Percentiles rank a stretch among this genome's conserved stretches.
phyloP scores from a whole-genome alignment of 2,113 vertebrate species.

The Pygoscelis antarcticus region DNA sequence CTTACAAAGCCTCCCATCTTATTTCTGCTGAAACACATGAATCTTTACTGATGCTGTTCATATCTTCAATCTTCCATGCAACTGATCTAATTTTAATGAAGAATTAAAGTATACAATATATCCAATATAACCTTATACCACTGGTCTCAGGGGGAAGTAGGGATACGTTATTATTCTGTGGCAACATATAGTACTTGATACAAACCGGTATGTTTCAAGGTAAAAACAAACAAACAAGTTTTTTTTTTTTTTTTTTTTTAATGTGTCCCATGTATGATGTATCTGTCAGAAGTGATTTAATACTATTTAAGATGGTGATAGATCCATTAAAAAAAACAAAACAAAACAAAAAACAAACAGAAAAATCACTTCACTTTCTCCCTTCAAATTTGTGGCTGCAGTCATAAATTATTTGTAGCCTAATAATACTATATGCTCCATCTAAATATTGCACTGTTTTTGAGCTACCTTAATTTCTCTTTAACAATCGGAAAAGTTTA shows the following conservation, averaged over 20 bases:
- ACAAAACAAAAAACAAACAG: neutral
- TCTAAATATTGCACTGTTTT: neutral
- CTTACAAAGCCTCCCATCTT: neutral
- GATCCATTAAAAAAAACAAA: neutral
- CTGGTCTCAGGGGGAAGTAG: neutral
- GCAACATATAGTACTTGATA: neutral
- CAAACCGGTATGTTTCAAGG: neutral
- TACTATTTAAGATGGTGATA: neutral
- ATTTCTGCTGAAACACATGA: neutral
- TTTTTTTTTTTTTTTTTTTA: neutral
- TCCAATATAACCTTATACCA: neutral
- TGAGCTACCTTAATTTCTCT: neutral
- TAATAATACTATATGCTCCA: neutral
- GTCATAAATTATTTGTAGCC: neutral
- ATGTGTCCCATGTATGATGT: rapidly evolving
- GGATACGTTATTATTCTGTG: neutral
- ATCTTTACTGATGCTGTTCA: neutral
- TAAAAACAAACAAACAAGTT: neutral
- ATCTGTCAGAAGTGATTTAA: neutral
- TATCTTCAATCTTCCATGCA: neutral
- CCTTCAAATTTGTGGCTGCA: neutral
- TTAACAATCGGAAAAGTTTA: neutral
- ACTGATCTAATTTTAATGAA: neutral
- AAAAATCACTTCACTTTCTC: neutral
- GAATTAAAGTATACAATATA: neutral